Conservation (phyloP, 2,888 invertebrate genomes). For the Pecten maximus region DNA sequence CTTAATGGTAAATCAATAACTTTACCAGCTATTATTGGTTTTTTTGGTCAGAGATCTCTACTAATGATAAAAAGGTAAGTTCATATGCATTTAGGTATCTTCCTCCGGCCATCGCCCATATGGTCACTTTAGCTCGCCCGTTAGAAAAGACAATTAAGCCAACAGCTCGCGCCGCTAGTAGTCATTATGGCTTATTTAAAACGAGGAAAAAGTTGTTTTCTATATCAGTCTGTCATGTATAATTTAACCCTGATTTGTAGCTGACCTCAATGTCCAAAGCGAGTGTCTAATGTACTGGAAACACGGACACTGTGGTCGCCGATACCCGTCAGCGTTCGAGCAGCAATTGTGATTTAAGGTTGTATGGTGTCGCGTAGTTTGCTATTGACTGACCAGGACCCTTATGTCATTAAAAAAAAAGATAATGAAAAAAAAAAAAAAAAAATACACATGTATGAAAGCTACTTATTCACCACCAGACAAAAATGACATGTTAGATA, state of each 20-base stretch:
- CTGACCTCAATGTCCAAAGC: background rate
- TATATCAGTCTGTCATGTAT: background rate
- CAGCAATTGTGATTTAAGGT: background rate
- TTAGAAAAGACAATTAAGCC: constrained; percentile 19
- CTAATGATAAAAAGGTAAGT: constrained; percentile 9
- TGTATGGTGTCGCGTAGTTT: background rate
- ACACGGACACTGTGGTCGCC: background rate
- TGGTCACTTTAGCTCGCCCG: background rate
- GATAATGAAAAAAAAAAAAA: too few species aligned
- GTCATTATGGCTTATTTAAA: background rate
- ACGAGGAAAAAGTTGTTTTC: background rate
- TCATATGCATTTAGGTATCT: background rate
- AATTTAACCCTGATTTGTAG: constrained; percentile 17
- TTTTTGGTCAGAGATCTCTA: background rate
- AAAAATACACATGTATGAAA: too few species aligned
- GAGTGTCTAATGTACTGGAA: background rate
- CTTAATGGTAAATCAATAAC: background rate
- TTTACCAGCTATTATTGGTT: background rate
- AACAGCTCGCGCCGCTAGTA: background rate
- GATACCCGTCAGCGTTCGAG: background rate
- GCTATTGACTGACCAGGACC: too few species aligned
- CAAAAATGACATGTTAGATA: too few species aligned
- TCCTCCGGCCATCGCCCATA: background rate
- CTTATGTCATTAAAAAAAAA: too few species aligned
- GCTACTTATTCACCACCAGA: too few species aligned